Conservation (phyloP, 2,888 invertebrate genomes). For the Lathronympha strigana region DNA sequence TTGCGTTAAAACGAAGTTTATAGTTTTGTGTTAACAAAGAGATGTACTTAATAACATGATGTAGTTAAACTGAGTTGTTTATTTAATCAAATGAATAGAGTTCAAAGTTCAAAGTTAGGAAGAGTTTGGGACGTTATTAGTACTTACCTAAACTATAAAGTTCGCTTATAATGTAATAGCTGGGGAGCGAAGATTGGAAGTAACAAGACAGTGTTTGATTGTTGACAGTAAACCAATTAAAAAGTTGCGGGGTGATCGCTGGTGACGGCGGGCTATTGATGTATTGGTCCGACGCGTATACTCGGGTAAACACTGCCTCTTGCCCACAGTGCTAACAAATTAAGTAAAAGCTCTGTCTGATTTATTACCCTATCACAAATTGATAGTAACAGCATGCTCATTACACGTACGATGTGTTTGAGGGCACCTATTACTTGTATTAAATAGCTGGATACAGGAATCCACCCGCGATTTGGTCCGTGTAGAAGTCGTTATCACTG, state of each 20-base stretch:
- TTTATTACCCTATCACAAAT: slow-evolving; percentile 22
- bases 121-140: slow-evolving; percentile 32
- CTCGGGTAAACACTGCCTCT: slow-evolving; percentile 29
- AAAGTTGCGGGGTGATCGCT: slow-evolving; percentile 69
- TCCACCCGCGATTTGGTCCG: no score
- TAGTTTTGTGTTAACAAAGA: background rate
- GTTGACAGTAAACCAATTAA: slow-evolving; percentile 77
- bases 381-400: background rate
- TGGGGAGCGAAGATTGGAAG: slow-evolving; percentile 57
- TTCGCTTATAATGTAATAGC: slow-evolving; percentile 45
- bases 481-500: no score
- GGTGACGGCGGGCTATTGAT: slow-evolving; percentile 49
- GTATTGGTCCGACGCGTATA: slow-evolving; percentile 31
- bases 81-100: slow-evolving; percentile 7
- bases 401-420: no score
- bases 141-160: slow-evolving; percentile 33
- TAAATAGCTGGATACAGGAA: no score
- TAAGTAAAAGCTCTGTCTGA: slow-evolving; percentile 30
- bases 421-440: no score
- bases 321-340: slow-evolving; percentile 28
- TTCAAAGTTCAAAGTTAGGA: background rate
- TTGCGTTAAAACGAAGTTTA: no score
- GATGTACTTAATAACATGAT: background rate
- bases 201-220: slow-evolving; percentile 69
- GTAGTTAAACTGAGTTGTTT: background rate